Percentiles rank a stretch among this genome's conserved stretches.
phyloP scores from a whole-genome alignment of 2,797 vertebrate genomes.

The Coregonus ussuriensis region DNA sequence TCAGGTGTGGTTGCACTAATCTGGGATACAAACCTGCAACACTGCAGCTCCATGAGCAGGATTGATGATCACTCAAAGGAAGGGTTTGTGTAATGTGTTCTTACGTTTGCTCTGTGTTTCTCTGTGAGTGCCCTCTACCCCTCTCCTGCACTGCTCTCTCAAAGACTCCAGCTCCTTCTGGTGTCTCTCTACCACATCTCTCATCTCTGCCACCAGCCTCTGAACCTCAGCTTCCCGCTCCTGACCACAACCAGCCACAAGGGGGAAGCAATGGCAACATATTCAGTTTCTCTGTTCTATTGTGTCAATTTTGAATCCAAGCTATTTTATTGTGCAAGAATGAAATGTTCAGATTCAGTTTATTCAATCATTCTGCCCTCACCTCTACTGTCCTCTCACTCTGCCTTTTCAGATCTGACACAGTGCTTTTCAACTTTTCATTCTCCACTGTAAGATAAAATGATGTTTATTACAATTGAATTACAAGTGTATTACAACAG shows the following conservation, averaged over 20 bases:
- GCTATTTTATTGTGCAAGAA: not conserved
- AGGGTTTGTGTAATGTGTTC: conserved; percentile 1
- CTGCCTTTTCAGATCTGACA: conserved; percentile 54
- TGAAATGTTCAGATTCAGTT: not conserved
- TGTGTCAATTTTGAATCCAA: not conserved
- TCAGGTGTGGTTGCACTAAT: not conserved
- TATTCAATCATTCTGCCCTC: not conserved
- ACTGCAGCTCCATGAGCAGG: not conserved
- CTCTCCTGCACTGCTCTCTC: conserved; percentile 36
- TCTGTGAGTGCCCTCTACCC: conserved; percentile 45
- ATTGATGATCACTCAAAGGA: not conserved
- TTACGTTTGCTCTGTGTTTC: conserved; percentile 56
- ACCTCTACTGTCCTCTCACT: conserved; percentile 61
- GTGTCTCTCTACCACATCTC: conserved; percentile 59
- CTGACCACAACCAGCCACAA: conserved; percentile 48
- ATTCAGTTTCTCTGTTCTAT: not conserved
- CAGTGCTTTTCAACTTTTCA: not conserved
- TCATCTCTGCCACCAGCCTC: conserved; percentile 55
- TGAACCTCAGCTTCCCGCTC: conserved; percentile 54
- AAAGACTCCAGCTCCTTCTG: conserved; percentile 67
- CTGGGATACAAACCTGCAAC: not conserved
- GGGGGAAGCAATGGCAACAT: conserved; percentile 1
- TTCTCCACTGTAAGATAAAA: not conserved
- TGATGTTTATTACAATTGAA: not conserved
- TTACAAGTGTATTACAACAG: not conserved